Conservation (phyloP, 2,797 vertebrate genomes). For the Atherinosoma microstoma region DNA sequence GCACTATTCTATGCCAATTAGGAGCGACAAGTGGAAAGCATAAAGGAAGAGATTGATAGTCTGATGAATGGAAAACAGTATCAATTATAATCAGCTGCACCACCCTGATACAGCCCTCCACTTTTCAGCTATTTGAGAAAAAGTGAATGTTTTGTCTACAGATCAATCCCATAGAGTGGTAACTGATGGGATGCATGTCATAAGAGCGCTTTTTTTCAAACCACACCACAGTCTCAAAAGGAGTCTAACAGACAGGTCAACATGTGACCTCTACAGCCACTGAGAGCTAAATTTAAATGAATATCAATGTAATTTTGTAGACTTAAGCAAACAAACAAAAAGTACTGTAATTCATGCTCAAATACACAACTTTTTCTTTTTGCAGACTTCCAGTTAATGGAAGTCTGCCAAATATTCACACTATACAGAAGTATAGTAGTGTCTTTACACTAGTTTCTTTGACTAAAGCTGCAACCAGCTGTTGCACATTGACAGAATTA, state of each 20-base stretch:
- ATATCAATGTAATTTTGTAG: not conserved
- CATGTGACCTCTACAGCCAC: not conserved
- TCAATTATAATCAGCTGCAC: not conserved
- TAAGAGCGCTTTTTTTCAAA: not conserved
- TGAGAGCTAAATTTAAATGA: not conserved
- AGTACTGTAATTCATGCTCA: not conserved
- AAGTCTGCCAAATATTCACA: slow-evolving; percentile 17
- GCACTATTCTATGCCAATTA: slow-evolving; percentile 10
- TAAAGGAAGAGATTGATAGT: not conserved
- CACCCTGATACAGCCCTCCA: slow-evolving; percentile 1
- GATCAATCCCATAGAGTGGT: not conserved
- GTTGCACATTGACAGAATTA: slow-evolving; percentile 62
- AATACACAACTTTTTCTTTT: not conserved
- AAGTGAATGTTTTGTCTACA: slow-evolving; percentile 4
- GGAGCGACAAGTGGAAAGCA: slow-evolving; percentile 12
- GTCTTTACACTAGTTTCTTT: slow-evolving; percentile 61
- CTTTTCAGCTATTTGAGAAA: slow-evolving; percentile 4
- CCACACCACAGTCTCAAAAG: not conserved
- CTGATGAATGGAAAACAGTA: slow-evolving; percentile 4
- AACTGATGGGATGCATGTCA: not conserved
- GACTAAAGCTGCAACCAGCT: slow-evolving; percentile 67
- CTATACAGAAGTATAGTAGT: slow-evolving; percentile 46
- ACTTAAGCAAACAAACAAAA: not conserved
- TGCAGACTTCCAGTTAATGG: not conserved
- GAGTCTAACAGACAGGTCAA: not conserved